Conservation (phyloP, 1,140 invertebrate species). For the Psilanteris sp. region DNA sequence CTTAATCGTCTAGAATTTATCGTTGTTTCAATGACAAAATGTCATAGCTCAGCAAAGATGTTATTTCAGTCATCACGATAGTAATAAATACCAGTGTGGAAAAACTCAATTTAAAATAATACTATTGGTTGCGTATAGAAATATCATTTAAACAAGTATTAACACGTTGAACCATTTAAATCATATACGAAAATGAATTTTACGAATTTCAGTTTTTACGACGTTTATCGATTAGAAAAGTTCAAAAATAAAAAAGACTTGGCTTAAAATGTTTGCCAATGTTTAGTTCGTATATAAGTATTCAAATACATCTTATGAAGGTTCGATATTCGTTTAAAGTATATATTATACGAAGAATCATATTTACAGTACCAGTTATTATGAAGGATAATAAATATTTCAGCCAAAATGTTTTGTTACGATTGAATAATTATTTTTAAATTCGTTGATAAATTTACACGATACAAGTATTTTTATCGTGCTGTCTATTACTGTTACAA, state of each 20-base stretch:
- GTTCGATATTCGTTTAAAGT: slow-evolving; percentile 28
- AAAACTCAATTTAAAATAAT: slow-evolving; percentile 13
- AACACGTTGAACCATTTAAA: slow-evolving; percentile 9
- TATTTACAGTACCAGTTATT: too few species aligned
- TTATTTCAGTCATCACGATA: slow-evolving; percentile 17
- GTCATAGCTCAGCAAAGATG: slow-evolving; percentile 11
- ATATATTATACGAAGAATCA: slow-evolving; percentile 2
- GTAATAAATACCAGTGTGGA: slow-evolving; percentile 16
- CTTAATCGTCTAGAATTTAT: slow-evolving; percentile 14
- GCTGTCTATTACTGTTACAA: slow-evolving; percentile 18
- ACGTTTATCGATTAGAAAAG: too few species aligned
- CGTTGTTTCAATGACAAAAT: slow-evolving; percentile 25
- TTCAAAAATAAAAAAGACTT: slow-evolving; percentile 5
- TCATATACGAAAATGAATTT: too few species aligned
- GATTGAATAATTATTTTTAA: background rate
- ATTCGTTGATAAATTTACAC: slow-evolving; percentile 1
- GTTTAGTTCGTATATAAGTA: slow-evolving; percentile 19
- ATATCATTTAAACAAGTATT: slow-evolving; percentile 10
- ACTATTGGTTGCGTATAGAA: too few species aligned
- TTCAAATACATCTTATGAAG: slow-evolving; percentile 1
- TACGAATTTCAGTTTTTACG: too few species aligned
- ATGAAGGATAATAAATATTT: too few species aligned
- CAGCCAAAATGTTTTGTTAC: slow-evolving; percentile 1
- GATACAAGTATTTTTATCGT: slow-evolving; percentile 12
- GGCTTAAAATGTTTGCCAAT: background rate